These are phyloP conservation scores for Elysia chlorotica DNA, from an alignment of 1,140 invertebrate genomes.

Conservation along the genomic window DNA sequence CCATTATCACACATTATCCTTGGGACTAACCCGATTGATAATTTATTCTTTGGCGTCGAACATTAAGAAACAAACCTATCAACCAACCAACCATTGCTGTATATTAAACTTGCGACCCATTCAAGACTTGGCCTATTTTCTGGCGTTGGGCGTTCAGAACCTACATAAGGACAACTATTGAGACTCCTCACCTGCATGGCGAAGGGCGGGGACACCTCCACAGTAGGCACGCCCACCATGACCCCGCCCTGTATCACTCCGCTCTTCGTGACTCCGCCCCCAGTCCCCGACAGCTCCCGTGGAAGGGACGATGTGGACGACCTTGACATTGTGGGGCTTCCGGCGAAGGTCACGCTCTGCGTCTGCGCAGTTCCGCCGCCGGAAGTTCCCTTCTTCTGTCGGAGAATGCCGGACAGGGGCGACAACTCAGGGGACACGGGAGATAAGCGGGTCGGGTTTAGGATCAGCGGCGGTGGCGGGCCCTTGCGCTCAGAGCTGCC, in stretches of 20 bases:
- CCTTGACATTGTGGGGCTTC: too few relatives aligned
- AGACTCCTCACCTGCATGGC: constrained; percentile 9
- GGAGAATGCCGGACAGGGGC: not conserved
- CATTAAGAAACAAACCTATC: not conserved
- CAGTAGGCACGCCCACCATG: not conserved
- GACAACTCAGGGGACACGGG: constrained; percentile 1
- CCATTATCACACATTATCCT: not conserved
- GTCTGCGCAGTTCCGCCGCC: too few relatives aligned
- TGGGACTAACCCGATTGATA: not conserved
- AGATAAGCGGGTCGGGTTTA: not conserved
- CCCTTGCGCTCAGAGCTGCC: constrained; percentile 10
- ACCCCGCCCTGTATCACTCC: too few relatives aligned
- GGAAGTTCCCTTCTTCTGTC: constrained; percentile 11
- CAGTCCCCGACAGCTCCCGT: too few relatives aligned
- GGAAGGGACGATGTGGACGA: too few relatives aligned
- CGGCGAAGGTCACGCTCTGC: constrained; percentile 14
- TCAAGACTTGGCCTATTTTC: too few relatives aligned
- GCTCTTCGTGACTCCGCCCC: too few relatives aligned
- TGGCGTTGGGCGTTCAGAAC: too few relatives aligned
- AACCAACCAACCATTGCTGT: not conserved
- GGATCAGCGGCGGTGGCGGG: constrained; percentile 8
- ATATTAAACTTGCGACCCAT: not conserved
- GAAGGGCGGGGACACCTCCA: not conserved
- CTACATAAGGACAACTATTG: too few relatives aligned
- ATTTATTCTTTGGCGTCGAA: not conserved